Base-by-base conservation (phyloP, 2,113 vertebrate genomes). In the Condylura cristata region DNA sequence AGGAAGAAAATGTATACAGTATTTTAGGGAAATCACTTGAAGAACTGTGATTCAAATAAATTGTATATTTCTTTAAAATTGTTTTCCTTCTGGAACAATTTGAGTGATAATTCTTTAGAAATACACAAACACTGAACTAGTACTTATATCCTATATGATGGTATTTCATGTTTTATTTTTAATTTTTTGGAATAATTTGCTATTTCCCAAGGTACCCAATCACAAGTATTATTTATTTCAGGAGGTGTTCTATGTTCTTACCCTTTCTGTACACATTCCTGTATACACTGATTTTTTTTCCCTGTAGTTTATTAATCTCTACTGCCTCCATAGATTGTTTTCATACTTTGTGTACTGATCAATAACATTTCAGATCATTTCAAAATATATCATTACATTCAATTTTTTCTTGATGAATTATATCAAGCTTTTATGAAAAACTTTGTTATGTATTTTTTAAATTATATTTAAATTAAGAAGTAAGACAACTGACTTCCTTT, bases 121-220 rank as follows among this genome's bases (percentile, higher is more conserved):
- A 14, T 7, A 58, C 34, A n/a, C 10, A 76, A 58, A 72, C 30
- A 18, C 3, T 34, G 5, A 65, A 85, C 2, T 2, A 26, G 26
- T 88, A 79, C 30, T 41, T 44, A 39, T 81, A 2, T 46, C 85
- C 9, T n/a, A 32, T 88, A 28, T 81, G 26, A 58, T 0, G 46
- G 3, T 48, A 39, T 72, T 90, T 94, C 32, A 72, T 68, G 11
- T 74, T 32, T n/a, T n/a, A n/a, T n/a, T n/a, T n/a, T n/a, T n/a
- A n/a, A n/a, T n/a, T n/a, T n/a, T n/a, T 78, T 92, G 88, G 26
- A 80, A 90, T 32, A 71, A 74, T 65, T 91, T 81, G 9, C 86
- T 81, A 30, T 44, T 80, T 86, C 5, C 46, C 61, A 34, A 22
- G 74, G 34, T 86, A 20, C 41, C 2, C 44, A 87, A 3, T 68